phyloP scores from a whole-genome alignment of 2,888 invertebrate genomes.

The Shargacucullia verbasci region DNA sequence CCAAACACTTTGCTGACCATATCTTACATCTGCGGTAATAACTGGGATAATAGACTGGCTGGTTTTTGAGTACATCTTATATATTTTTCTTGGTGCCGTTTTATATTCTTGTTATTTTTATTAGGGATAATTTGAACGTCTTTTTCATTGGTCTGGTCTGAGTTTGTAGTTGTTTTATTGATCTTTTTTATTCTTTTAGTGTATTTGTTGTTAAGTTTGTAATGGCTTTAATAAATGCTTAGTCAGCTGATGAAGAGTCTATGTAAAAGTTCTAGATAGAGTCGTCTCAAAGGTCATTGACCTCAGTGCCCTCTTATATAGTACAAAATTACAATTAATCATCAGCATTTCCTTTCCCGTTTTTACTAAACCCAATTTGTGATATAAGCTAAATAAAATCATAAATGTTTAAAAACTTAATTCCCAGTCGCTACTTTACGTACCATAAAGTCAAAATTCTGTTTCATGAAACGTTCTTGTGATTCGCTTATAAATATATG shows the following conservation, averaged over 20 bases:
- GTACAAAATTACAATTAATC: too few species aligned
- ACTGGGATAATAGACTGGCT: constrained; percentile 70
- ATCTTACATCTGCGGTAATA: constrained; percentile 76
- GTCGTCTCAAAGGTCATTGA: too few species aligned
- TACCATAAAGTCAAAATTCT: constrained; percentile 20
- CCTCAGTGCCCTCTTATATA: too few species aligned
- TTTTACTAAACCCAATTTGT: too few species aligned
- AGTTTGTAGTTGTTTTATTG: constrained; percentile 10
- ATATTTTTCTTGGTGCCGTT: constrained; percentile 52
- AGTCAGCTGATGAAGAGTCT: too few species aligned
- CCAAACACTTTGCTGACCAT: constrained; percentile 79
- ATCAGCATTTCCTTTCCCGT: too few species aligned
- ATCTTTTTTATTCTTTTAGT: neutral
- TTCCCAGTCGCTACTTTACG: constrained; percentile 18
- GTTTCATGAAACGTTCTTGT: constrained; percentile 13
- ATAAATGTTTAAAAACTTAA: too few species aligned
- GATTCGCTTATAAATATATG: constrained; percentile 37
- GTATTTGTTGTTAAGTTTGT: too few species aligned
- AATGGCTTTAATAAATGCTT: too few species aligned
- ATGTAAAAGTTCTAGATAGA: too few species aligned
- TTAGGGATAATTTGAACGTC: constrained; percentile 41
- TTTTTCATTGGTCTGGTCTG: constrained; percentile 6
- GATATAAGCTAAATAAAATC: too few species aligned
- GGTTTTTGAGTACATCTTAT: constrained; percentile 65
- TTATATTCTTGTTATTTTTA: constrained; percentile 49